A percentile compares a stretch with the other conserved stretches of the same genome.
These are phyloP conservation scores for Microctonus hyperodae DNA, from an alignment of 2,888 invertebrate species.

Conservation along the genomic window DNA sequence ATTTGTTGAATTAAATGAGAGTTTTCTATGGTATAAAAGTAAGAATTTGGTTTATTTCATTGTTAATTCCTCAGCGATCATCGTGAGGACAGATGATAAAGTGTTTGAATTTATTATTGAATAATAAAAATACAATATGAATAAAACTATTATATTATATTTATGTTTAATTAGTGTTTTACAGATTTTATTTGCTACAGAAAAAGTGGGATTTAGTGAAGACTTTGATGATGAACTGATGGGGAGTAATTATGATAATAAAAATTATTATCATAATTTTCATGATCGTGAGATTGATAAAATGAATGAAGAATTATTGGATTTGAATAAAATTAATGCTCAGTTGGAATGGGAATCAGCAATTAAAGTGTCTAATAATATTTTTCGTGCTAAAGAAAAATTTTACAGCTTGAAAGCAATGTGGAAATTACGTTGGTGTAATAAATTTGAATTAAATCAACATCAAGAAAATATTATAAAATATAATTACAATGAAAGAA, in stretches of 20 bases:
- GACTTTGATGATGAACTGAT: not conserved
- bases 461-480: not conserved
- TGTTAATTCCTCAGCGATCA: too few relatives aligned
- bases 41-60: too few relatives aligned
- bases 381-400: constrained; percentile 29
- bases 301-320: constrained; percentile 39
- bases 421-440: constrained; percentile 43
- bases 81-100: too few relatives aligned
- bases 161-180: not conserved
- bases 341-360: constrained; percentile 42
- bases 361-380: constrained; percentile 33
- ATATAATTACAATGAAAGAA: constrained; percentile 50
- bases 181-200: not conserved
- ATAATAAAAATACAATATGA: too few relatives aligned
- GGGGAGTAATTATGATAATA: too few relatives aligned
- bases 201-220: not conserved
- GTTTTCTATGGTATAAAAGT: too few relatives aligned
- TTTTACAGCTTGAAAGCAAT: constrained; percentile 32
- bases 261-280: too few relatives aligned
- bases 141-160: not conserved
- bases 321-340: constrained; percentile 39
- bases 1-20: too few relatives aligned
- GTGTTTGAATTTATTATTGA: too few relatives aligned
- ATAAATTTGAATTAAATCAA: constrained; percentile 27
- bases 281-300: constrained; percentile 14